phyloP scores from a whole-genome alignment of 2,113 vertebrate genomes.

The Muntiacus muntjak region DNA sequence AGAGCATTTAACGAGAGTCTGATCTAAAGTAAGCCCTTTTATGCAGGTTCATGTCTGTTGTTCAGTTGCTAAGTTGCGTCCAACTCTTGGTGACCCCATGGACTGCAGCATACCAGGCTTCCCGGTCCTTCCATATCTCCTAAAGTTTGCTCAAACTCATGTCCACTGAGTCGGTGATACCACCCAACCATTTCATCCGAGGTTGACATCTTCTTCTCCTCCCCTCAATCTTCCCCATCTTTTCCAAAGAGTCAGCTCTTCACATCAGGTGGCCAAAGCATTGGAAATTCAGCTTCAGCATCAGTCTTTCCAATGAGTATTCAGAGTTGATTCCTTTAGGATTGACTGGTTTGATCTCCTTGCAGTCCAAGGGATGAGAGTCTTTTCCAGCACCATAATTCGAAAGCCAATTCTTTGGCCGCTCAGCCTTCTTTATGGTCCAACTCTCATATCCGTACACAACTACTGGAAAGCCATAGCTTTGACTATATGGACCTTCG shows the following conservation, averaged over 20 bases:
- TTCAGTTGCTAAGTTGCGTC: background rate
- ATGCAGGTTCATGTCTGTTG: background rate
- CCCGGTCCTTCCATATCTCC: background rate
- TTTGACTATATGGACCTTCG: background rate
- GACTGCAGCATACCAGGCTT: background rate
- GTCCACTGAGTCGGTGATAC: background rate
- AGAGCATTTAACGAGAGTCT: background rate
- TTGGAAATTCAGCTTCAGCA: background rate
- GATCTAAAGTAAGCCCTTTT: background rate
- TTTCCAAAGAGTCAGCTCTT: background rate
- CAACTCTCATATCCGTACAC: background rate
- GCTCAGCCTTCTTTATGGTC: background rate
- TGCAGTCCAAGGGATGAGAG: background rate
- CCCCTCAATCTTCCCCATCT: background rate
- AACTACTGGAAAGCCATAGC: background rate
- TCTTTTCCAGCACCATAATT: background rate
- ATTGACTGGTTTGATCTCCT: background rate
- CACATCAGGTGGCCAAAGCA: background rate
- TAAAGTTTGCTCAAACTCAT: background rate
- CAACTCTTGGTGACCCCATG: background rate
- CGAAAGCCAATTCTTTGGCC: accelerated
- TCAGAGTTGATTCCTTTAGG: background rate
- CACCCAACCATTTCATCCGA: background rate
- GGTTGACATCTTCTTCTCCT: background rate
- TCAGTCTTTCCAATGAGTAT: background rate